Evolutionary conservation across 2,113 vertebrate genomes (phyloP).

Genomic region (Pelobates fuscus): DNA sequence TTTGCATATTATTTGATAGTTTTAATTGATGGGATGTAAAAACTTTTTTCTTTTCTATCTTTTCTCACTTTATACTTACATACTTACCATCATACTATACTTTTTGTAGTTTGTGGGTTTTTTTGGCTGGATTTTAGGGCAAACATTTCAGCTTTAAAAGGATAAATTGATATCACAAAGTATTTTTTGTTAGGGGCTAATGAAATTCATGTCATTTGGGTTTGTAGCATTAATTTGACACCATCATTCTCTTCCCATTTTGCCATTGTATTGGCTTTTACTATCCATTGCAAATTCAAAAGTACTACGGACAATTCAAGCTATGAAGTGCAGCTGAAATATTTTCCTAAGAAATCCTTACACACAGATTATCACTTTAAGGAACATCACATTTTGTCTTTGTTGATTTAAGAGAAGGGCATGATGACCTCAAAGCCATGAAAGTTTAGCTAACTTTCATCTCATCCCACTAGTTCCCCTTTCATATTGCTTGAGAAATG

Average conservation of each 20-base stretch:
- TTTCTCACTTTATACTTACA: too few species aligned
- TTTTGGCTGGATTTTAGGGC: too few species aligned
- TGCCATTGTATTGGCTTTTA: not conserved
- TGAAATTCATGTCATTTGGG: constrained; percentile 2
- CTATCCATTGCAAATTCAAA: not conserved
- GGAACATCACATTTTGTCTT: constrained; percentile 46
- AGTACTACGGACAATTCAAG: not conserved
- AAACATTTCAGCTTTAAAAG: too few species aligned
- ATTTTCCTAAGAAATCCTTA: constrained; percentile 14
- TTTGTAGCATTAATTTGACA: constrained; percentile 19
- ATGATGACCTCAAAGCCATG: constrained; percentile 39
- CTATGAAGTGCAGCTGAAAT: constrained; percentile 16
- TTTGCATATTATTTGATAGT: not conserved
- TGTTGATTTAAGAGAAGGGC: constrained; percentile 60
- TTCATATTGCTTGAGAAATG: constrained; percentile 48
- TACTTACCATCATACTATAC: too few species aligned
- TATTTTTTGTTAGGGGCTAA: not conserved
- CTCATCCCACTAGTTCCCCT: constrained; percentile 3
- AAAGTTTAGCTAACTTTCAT: constrained; percentile 43
- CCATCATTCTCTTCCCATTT: not conserved
- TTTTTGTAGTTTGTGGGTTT: too few species aligned
- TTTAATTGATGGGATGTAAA: not conserved
- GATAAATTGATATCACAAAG: not conserved
- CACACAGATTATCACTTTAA: constrained; percentile 44
- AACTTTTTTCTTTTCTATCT: too few species aligned